These are phyloP conservation scores for Macrosteles quadrilineatus DNA, from an alignment of 1,140 invertebrate species.

Conservation along the genomic window DNA sequence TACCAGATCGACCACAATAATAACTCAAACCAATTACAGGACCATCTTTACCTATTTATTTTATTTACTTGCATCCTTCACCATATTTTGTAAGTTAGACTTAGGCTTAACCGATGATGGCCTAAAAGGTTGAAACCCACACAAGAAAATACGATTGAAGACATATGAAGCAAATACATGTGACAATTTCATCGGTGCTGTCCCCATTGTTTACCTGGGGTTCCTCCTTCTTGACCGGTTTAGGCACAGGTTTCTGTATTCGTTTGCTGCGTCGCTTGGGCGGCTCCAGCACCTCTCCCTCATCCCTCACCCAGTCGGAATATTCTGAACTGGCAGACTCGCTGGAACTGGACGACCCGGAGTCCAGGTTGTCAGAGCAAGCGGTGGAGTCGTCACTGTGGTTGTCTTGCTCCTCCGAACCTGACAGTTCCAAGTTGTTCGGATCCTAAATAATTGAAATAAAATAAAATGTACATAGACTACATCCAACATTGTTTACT, in stretches of 20 bases:
- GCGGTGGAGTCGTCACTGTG: constrained; percentile 54
- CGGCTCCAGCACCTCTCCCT: constrained; percentile 76
- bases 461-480: too few relatives aligned
- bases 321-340: constrained; percentile 73
- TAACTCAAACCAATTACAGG: too few relatives aligned
- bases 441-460: constrained; percentile 33
- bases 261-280: constrained; percentile 65
- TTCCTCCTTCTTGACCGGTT: constrained; percentile 40
- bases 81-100: too few relatives aligned
- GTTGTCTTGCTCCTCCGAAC: constrained; percentile 27
- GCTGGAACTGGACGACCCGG: constrained; percentile 51
- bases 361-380: constrained; percentile 42
- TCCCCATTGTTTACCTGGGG: constrained; percentile 12
- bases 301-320: constrained; percentile 91
- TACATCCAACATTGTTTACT: too few relatives aligned
- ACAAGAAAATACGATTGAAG: too few relatives aligned
- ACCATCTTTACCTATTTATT: too few relatives aligned
- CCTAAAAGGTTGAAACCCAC: too few relatives aligned
- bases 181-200: too few relatives aligned
- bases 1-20: too few relatives aligned
- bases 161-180: too few relatives aligned
- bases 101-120: too few relatives aligned
- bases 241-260: constrained; percentile 63
- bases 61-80: too few relatives aligned
- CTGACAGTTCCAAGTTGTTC: constrained; percentile 46